Base-by-base conservation (phyloP, 2,113 vertebrate genomes). In the Talpa occidentalis region DNA sequence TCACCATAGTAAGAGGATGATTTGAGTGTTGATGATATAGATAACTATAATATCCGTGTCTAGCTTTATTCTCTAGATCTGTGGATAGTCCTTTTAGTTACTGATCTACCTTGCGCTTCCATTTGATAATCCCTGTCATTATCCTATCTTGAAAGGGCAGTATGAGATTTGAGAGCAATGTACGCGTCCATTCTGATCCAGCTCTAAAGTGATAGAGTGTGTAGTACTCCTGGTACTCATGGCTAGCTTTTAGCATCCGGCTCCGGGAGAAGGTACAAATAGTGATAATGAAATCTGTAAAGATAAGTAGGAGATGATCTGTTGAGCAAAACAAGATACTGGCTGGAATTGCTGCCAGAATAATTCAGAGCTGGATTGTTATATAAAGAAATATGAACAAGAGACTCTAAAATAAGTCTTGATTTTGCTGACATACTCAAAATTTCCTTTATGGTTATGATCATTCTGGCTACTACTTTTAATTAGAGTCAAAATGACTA, bases 331-430 rank as follows among this genome's bases (percentile, higher is more conserved):
- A 88, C 67, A 95, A 54, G n/a, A 32, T 72, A 30, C 11, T 79
- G 47, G n/a, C 42, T 91, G 30, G 40, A 84, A 93, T 6, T 52
- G 49, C 47, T 85, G 69, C 49, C 54, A 79, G 70, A 78, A 54
- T 90, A 56, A 90, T n/a, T 94, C 54, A 92, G 52, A 62, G 42
- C 5, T 67, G 12, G 15, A 70, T 47, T 93, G 69, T 87, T 92
- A 35, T 4, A 30, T 37, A 73, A 79, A 62, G 64, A 83, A 62
- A 40, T 24, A 52, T 1, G 37, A 78, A 80, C 26, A 78, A 40
- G 19, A 81, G 37, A 90, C 10, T 81, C 47, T 64, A 77, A 30
- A 84, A 72, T 26, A 52, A 76, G 6, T 26, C 78, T 73, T 19
- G 35, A 24, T 64, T 91, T 88, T 77, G 56, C 59, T 81, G 10